A percentile compares a stretch with the other conserved stretches of the same genome.
Conservation (phyloP, 2,797 vertebrate genomes). For the Peromyscus eremicus region DNA sequence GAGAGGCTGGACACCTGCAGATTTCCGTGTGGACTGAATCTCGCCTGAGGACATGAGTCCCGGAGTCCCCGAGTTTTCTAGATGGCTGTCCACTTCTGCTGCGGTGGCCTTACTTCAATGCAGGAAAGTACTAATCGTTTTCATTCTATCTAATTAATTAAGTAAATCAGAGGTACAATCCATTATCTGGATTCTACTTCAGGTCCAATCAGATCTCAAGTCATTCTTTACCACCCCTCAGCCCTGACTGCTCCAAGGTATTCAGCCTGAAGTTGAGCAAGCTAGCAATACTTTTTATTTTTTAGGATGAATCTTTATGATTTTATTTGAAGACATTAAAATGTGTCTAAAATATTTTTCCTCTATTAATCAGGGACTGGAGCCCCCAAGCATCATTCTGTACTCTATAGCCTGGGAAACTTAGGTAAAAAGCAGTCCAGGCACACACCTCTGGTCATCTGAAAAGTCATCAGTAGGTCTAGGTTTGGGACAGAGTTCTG, state of each 20-base stretch:
- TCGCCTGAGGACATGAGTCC: background rate
- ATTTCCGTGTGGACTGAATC: background rate
- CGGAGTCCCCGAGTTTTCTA: background rate
- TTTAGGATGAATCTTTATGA: constrained; percentile 8
- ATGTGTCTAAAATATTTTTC: background rate
- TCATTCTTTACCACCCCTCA: background rate
- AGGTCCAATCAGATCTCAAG: constrained; percentile 11
- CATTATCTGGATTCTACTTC: constrained; percentile 44
- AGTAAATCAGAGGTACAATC: constrained; percentile 8
- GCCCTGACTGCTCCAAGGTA: background rate
- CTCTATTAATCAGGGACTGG: background rate
- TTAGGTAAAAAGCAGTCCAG: constrained; percentile 14
- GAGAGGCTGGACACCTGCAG: background rate
- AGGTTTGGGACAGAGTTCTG: background rate
- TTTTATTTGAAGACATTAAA: constrained; percentile 37
- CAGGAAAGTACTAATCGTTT: background rate
- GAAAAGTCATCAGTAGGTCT: background rate
- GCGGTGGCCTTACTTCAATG: background rate
- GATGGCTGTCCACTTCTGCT: background rate
- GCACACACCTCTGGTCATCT: background rate
- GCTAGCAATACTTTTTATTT: background rate
- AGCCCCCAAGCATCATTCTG: background rate
- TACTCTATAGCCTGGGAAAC: constrained; percentile 15
- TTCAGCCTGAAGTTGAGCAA: constrained; percentile 19
- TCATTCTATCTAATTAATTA: background rate